A percentile compares a stretch with the other conserved stretches of the same genome.
phyloP scores from a whole-genome alignment of 30 jellyfish, hydroid and myxozoan genomes.

The Turritopsis rubra region DNA sequence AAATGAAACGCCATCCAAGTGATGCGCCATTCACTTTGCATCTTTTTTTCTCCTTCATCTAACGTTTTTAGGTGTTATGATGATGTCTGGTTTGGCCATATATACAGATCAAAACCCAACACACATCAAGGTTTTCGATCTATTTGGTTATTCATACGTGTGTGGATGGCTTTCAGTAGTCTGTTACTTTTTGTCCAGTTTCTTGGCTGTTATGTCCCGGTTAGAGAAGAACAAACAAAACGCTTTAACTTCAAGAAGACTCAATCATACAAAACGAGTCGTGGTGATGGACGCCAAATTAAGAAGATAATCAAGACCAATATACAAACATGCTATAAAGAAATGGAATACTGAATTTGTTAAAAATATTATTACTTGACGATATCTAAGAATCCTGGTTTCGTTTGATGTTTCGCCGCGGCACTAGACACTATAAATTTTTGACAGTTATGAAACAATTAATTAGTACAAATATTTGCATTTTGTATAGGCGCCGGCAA shows the following conservation, averaged over 20 bases:
- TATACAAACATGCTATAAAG: too few species aligned
- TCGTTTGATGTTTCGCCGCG: too few species aligned
- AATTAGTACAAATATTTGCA: too few species aligned
- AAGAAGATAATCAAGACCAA: neutral
- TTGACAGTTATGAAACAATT: too few species aligned
- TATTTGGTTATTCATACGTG: slow-evolving; percentile 17
- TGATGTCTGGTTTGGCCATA: neutral
- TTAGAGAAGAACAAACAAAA: neutral
- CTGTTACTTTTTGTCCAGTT: neutral
- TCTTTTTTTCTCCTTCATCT: neutral
- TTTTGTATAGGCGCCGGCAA: too few species aligned
- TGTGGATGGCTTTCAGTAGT: slow-evolving; percentile 12
- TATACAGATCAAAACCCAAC: slow-evolving; percentile 22
- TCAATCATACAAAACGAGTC: neutral
- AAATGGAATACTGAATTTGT: neutral
- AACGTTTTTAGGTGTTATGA: neutral
- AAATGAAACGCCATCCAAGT: neutral
- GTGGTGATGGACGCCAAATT: neutral
- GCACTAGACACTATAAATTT: too few species aligned
- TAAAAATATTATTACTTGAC: too few species aligned
- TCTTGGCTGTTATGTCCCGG: slow-evolving; percentile 5
- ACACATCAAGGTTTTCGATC: neutral
- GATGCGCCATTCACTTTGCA: neutral
- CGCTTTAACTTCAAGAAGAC: neutral
- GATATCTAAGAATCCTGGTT: too few species aligned